phyloP scores from a whole-genome alignment of 1,140 invertebrate genomes.

The Chironomus tepperi region DNA sequence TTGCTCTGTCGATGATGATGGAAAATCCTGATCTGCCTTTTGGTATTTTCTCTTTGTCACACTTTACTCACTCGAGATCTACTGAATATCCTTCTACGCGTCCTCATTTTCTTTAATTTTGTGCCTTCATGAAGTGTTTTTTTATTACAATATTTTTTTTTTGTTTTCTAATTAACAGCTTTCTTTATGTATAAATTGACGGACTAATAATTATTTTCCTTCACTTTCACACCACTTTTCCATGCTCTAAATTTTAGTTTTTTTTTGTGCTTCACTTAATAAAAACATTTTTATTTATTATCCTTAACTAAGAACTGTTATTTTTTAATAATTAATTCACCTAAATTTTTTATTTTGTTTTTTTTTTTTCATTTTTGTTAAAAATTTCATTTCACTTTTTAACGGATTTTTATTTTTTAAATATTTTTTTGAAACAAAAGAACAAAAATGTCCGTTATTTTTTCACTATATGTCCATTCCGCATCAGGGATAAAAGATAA shows the following conservation, averaged over 20 bases:
- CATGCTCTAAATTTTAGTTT: neutral
- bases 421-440: conserved; percentile 26
- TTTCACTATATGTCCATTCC: conserved; percentile 26
- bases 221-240: conserved; percentile 15
- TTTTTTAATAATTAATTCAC: conserved; percentile 13
- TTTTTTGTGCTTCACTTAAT: neutral
- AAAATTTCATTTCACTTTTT: neutral
- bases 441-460: conserved; percentile 26
- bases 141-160: no score
- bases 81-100: no score
- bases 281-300: conserved; percentile 4
- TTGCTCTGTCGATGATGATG: neutral
- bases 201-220: conserved; percentile 25
- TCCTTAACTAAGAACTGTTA: conserved; percentile 1
- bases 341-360: neutral
- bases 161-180: conserved; percentile 25
- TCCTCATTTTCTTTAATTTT: no score
- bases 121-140: no score
- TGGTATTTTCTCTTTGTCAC: neutral
- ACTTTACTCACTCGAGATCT: no score
- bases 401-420: neutral
- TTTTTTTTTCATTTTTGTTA: neutral
- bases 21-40: neutral
- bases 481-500: neutral
- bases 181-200: conserved; percentile 26